Conservation (phyloP, 1,140 invertebrate species). For the Procambarus clarkii region DNA sequence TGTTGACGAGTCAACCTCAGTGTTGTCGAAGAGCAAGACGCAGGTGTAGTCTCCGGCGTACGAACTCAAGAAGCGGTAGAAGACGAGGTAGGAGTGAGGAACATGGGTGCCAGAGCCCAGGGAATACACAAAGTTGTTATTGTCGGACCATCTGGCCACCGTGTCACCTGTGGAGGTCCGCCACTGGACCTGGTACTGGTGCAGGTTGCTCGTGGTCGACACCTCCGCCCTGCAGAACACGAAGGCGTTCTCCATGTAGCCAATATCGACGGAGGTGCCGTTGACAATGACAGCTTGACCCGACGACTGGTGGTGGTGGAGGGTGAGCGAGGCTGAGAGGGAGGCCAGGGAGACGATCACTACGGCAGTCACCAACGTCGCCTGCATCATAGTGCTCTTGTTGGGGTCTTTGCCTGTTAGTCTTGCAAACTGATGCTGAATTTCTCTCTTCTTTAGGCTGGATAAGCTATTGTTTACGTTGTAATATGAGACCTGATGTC, state of each 20-base stretch:
- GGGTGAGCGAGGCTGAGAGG: background rate
- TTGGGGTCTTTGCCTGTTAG: too few species aligned
- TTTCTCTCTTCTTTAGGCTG: too few species aligned
- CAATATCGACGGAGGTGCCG: background rate
- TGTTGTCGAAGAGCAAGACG: background rate
- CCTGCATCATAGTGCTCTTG: background rate
- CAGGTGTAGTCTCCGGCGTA: slow-evolving; percentile 8
- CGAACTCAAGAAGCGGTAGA: background rate
- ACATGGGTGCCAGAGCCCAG: background rate
- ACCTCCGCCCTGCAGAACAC: background rate
- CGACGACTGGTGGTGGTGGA: background rate
- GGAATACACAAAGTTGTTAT: background rate
- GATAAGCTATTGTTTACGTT: too few species aligned
- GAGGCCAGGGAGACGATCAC: background rate
- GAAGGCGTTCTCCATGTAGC: slow-evolving; percentile 2
- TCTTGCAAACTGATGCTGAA: too few species aligned
- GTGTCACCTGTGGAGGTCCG: background rate
- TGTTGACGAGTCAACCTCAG: background rate
- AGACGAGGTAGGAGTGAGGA: background rate
- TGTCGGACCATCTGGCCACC: slow-evolving; percentile 6
- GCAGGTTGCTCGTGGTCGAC: background rate
- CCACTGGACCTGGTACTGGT: slow-evolving; percentile 2
- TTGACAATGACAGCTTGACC: background rate
- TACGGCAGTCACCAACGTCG: background rate
- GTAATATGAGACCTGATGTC: too few species aligned